A percentile compares a stretch with the other conserved stretches of the same genome.
These are phyloP conservation scores for Siniperca obscura DNA, from an alignment of 2,797 vertebrate genomes.

Conservation along the genomic window DNA sequence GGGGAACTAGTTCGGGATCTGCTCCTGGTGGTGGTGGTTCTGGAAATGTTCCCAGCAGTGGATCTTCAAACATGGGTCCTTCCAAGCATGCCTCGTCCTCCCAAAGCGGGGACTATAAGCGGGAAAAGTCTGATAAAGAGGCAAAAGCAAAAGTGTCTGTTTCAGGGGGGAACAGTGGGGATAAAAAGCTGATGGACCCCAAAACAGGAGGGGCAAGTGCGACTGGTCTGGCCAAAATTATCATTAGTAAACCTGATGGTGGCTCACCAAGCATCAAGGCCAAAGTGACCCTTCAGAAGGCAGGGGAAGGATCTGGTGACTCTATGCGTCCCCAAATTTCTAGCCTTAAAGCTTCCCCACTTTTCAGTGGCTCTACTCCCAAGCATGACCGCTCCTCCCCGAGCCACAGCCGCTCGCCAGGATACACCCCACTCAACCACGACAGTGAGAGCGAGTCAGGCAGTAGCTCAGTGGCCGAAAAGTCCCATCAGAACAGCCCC, in stretches of 20 bases:
- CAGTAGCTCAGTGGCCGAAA: constrained; percentile 96
- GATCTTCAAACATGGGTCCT: constrained; percentile 79
- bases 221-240: constrained; percentile 96
- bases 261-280: constrained; percentile 98
- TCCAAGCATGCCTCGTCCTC: constrained; percentile 91
- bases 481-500: constrained; percentile 98
- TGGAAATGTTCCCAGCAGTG: constrained; percentile 80
- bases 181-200: constrained; percentile 94
- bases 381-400: constrained; percentile 98
- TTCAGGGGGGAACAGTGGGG: constrained; percentile 88
- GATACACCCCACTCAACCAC: constrained; percentile 94
- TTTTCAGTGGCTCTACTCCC: constrained; percentile 97
- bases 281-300: constrained; percentile 97
- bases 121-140: constrained; percentile 97
- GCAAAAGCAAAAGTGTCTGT: constrained; percentile 93
- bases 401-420: constrained; percentile 97
- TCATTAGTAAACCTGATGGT: constrained; percentile 98
- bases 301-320: constrained; percentile 91
- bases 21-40: constrained; percentile 80
- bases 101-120: constrained; percentile 93
- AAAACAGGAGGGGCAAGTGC: constrained; percentile 90
- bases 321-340: constrained; percentile 92
- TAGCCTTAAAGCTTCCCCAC: constrained; percentile 94
- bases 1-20: constrained; percentile 81
- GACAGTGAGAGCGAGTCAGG: constrained; percentile 99